Evolutionary conservation across 2,888 invertebrate species (phyloP).

Genomic region (Drosophila buzzatii): DNA sequence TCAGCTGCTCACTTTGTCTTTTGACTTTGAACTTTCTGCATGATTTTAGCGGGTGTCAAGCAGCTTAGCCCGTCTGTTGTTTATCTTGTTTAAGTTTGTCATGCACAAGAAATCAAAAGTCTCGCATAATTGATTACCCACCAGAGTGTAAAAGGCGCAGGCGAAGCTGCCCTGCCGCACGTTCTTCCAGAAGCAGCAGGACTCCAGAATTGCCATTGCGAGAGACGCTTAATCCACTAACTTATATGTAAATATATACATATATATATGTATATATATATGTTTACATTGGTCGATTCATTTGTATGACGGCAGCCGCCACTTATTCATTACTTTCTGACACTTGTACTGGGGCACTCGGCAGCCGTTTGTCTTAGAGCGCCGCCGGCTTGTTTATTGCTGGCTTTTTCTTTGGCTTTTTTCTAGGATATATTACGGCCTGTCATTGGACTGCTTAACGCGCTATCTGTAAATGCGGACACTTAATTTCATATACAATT

Average conservation of each 20-base stretch:
- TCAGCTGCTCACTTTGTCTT: background rate
- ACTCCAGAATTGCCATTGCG: conserved; percentile 82
- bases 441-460: conserved; percentile 45
- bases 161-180: conserved; percentile 83
- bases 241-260: conserved; percentile 18
- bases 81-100: conserved; percentile 15
- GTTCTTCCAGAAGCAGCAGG: conserved; percentile 84
- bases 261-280: background rate
- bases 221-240: conserved; percentile 29
- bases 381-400: conserved; percentile 39
- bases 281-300: conserved; percentile 23
- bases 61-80: conserved; percentile 4
- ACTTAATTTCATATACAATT: conserved; percentile 63
- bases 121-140: conserved; percentile 62
- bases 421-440: conserved; percentile 33
- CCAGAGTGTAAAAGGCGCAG: conserved; percentile 78
- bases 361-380: conserved; percentile 29
- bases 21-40: background rate
- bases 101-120: conserved; percentile 45
- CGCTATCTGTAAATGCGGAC: conserved; percentile 47
- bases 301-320: conserved; percentile 68
- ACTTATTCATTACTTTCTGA: conserved; percentile 66
- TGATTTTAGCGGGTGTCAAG: background rate
- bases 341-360: conserved; percentile 46
- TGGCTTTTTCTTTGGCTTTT: conserved; percentile 19